Evolutionary conservation across 2,113 vertebrate genomes (phyloP).

Genomic region (Sclerurus mexicanus): DNA sequence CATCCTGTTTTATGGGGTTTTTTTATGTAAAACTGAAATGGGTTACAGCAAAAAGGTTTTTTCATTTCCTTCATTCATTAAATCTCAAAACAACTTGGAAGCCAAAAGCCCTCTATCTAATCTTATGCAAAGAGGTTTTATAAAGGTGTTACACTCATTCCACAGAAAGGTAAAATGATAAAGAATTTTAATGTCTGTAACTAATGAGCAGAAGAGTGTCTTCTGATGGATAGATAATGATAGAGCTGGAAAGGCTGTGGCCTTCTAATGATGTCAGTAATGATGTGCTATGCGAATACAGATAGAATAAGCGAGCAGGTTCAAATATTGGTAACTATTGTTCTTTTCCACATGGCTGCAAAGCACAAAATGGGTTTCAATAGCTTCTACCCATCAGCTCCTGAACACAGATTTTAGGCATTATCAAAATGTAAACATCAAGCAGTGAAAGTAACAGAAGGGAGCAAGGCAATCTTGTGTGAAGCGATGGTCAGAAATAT

Average conservation of each 20-base stretch:
- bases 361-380: not conserved
- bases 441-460: not conserved
- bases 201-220: constrained; percentile 17
- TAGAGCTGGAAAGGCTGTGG: constrained; percentile 9
- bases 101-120: not conserved
- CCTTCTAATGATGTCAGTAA: constrained; percentile 40
- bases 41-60: not conserved
- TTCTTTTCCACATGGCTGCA: constrained; percentile 3
- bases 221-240: constrained; percentile 20
- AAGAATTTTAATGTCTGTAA: constrained; percentile 17
- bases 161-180: constrained; percentile 15
- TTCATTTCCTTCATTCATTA: not conserved
- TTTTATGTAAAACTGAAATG: not conserved
- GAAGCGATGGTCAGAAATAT: not conserved
- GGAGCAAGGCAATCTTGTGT: not conserved
- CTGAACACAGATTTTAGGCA: not conserved
- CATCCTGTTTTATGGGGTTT: not conserved
- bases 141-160: constrained; percentile 11
- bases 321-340: constrained; percentile 16
- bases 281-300: not conserved
- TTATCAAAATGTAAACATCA: not conserved
- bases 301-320: not conserved
- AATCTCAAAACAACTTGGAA: not conserved
- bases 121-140: not conserved
- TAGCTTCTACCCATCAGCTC: not conserved